Evolutionary conservation across 2,888 invertebrate genomes (phyloP), one percentile per base, ranked within the genome.

Genomic region (Metopia argyrocephala): DNA sequence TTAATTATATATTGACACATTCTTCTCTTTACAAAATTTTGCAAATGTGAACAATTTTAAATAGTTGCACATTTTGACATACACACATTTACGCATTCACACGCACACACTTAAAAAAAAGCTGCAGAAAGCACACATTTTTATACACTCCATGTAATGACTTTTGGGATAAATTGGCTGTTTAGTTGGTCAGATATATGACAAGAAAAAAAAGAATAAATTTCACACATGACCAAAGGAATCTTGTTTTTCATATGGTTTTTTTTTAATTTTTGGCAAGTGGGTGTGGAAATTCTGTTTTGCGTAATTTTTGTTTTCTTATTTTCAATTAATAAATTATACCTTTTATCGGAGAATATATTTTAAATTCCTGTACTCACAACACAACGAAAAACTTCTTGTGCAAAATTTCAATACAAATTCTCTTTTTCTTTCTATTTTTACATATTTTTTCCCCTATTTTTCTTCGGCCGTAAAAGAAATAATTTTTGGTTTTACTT

Each of bases 171-270:
- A 38, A 38, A 38, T 38, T 38, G 38, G 15, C 38, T 38, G 38
- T 38, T 38, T 38, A 15, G 38, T 38, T 38, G 38, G 21, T 27
- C 59, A 3, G n/a, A 54, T 59, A 52, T 59, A 61, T 50, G 48
- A 61, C 38, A 61, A 64, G 25, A 57, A 76, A 61, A 54, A 59
- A 54, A 61, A 31, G 25, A 64, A 25, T 9, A 61, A 45, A 59
- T 48, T 69, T 61, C 66, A 80, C 71, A 80, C 68, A 80, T 80
- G 76, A 81, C 81, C 76, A 80, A 76, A 80, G 76, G 76, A 81
- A 74, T 70, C 73, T 74, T 74, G 68, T 69, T 50, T 69, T 59
- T 64, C 9, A 21, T 52, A 45, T 20, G 52, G 38, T 25, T 64
- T 64, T 70, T 61, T 23, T 66, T 38, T 52, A 28, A 2, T 62